Conservation (phyloP, 2,113 vertebrate genomes). For the Syngnathoides biaculeatus region DNA sequence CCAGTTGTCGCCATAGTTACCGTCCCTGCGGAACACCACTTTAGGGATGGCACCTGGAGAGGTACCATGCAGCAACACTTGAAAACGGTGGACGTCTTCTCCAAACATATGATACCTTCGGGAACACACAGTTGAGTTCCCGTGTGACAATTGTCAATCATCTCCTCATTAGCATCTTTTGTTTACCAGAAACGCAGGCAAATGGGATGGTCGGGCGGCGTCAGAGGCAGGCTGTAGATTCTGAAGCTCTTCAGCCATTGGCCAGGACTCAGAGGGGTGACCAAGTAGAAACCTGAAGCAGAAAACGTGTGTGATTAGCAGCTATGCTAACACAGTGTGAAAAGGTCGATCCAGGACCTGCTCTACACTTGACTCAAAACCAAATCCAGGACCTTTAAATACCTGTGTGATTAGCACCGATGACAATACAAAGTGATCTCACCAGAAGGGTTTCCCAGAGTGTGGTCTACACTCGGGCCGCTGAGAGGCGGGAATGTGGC, state of each 20-base stretch:
- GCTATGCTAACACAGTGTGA: neutral
- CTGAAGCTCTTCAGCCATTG: slow-evolving; percentile 56
- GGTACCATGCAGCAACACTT: slow-evolving; percentile 49
- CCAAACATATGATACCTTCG: slow-evolving; percentile 91
- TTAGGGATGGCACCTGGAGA: slow-evolving; percentile 21
- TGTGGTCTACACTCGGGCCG: slow-evolving; percentile 86
- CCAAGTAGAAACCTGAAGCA: slow-evolving; percentile 83
- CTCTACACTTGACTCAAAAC: too few relatives aligned
- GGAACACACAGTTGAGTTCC: neutral
- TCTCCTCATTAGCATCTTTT: neutral
- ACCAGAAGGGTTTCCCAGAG: slow-evolving; percentile 81
- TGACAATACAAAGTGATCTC: neutral
- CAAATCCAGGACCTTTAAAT: neutral
- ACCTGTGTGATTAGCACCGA: neutral
- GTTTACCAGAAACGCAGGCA: slow-evolving; percentile 90
- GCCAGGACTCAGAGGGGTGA: slow-evolving; percentile 70
- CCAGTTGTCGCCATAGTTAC: slow-evolving; percentile 88
- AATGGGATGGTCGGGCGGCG: slow-evolving; percentile 33
- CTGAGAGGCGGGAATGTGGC: slow-evolving; percentile 60
- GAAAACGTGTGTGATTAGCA: neutral
- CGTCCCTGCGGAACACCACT: slow-evolving; percentile 77
- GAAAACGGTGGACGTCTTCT: slow-evolving; percentile 71
- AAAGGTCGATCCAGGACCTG: neutral
- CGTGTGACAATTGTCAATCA: neutral
- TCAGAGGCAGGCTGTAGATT: slow-evolving; percentile 80